Conservation (phyloP, 1,140 invertebrate species). For the Dendroctonus ponderosae region DNA sequence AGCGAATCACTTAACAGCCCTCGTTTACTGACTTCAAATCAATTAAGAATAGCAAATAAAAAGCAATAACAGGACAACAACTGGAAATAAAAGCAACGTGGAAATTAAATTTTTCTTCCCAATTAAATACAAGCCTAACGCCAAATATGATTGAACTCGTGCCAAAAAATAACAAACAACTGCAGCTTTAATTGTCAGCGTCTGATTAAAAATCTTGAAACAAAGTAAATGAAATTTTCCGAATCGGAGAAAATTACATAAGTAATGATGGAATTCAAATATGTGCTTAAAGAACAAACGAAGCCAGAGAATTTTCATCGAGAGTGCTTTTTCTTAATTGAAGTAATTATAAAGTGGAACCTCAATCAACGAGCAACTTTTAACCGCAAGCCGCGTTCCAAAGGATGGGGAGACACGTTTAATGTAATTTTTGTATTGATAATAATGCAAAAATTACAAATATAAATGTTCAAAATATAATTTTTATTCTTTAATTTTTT, state of each 20-base stretch:
- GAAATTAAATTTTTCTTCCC: background rate
- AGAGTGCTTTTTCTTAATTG: constrained; percentile 45
- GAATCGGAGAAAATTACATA: constrained; percentile 23
- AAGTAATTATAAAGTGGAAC: constrained; percentile 43
- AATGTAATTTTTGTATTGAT: constrained; percentile 14
- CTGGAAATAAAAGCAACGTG: background rate
- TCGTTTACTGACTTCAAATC: too few species aligned
- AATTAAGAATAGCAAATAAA: too few species aligned
- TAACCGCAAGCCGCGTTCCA: constrained; percentile 11
- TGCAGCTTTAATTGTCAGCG: background rate
- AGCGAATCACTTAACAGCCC: too few species aligned
- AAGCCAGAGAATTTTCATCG: constrained; percentile 35
- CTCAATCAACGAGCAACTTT: constrained; percentile 39
- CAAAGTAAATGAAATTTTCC: constrained; percentile 7
- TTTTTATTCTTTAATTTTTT: too few species aligned
- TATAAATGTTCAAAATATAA: background rate
- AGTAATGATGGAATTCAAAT: constrained; percentile 39
- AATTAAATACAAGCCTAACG: background rate
- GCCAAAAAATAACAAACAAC: background rate
- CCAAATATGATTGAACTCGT: background rate
- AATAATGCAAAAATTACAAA: background rate
- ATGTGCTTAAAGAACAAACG: constrained; percentile 34
- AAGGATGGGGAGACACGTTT: constrained; percentile 22
- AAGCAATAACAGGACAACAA: background rate
- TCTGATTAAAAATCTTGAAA: constrained; percentile 7